These are phyloP conservation scores for Drosophila repleta DNA, from an alignment of 1,140 invertebrate species.

Conservation along the genomic window DNA sequence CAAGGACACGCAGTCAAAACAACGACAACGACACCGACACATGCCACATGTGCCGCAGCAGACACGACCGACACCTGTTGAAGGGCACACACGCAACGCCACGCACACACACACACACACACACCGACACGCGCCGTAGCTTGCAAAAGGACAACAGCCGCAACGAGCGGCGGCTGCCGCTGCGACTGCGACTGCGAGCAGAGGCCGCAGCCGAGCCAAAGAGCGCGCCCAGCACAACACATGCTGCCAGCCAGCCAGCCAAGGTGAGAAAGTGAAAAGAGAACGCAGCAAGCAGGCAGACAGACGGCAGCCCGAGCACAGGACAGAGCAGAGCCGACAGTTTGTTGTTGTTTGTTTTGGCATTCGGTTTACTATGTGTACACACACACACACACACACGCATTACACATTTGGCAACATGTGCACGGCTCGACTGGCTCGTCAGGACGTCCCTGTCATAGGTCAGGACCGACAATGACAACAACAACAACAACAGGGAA, in stretches of 20 bases:
- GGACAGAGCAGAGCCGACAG: slow-evolving; percentile 14
- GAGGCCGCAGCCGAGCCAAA: slow-evolving; percentile 11
- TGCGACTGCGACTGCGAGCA: slow-evolving; percentile 25
- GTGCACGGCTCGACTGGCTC: slow-evolving; percentile 49
- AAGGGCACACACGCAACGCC: slow-evolving; percentile 48
- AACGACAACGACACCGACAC: slow-evolving; percentile 50
- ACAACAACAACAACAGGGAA: background rate
- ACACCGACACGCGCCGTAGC: slow-evolving; percentile 62
- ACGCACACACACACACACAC: slow-evolving; percentile 29
- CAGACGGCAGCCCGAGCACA: slow-evolving; percentile 4
- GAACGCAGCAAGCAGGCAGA: slow-evolving; percentile 11
- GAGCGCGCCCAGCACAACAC: slow-evolving; percentile 34
- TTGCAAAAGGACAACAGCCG: slow-evolving; percentile 67
- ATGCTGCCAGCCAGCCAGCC: slow-evolving; percentile 35
- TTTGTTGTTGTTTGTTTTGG: slow-evolving; percentile 53
- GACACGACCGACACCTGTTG: slow-evolving; percentile 74
- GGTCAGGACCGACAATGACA: slow-evolving; percentile 39
- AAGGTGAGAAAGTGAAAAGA: slow-evolving; percentile 50
- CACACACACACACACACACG: slow-evolving; percentile 24
- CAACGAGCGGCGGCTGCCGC: slow-evolving; percentile 23
- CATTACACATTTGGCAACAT: slow-evolving; percentile 63
- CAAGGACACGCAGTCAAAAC: slow-evolving; percentile 66
- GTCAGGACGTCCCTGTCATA: slow-evolving; percentile 54
- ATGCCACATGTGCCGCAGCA: slow-evolving; percentile 48
- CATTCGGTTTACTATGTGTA: slow-evolving; percentile 43